Evolutionary conservation across 1,140 invertebrate genomes (phyloP), one percentile per base, ranked within the genome.

Genomic region (Cheumatopsyche charites): DNA sequence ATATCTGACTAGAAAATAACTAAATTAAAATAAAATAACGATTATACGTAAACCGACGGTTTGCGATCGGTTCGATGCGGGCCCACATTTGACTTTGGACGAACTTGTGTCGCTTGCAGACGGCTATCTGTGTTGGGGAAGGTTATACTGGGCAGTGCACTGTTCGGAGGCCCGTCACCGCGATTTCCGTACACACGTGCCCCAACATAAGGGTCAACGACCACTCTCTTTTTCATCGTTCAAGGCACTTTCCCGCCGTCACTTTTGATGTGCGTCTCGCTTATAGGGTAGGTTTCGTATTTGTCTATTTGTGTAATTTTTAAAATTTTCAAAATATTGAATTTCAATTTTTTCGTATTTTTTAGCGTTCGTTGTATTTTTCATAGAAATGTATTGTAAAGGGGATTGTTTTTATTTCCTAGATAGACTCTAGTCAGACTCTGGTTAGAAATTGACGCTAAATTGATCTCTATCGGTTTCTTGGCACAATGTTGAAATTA

Each of bases 161-260:
- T 58, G 19, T 3, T 41, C 45, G 66, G 71, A 65, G 71, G 74
- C 68, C 23, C 36, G 43, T 63, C 62, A 71, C 74, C 69, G 65
- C 49, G 72, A 65, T 55, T 49, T 36, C n/a, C 49, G 23, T 12
- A 13, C 17, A 69, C 74, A 76, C 74, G 74, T 75, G 74, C 70
- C 70, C 68, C 13, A 15, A 25, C 23, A 36, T 36, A 42, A 15
- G 47, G 74, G 74, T 73, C 74, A 72, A 71, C 74, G 74, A 73
- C 74, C 74, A 76, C 74, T 76, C 74, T 76, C 74, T 76, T 75
- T 75, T 76, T 76, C 74, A 76, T 76, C 74, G 71, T 76, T 75
- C 47, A 68, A 67, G 70, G 55, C 62, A 42, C 49, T 66, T 43
- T n/a, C n/a, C 45, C 1, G 43, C 21, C 21, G 17, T 55, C 67